Base-by-base conservation (phyloP, 2,113 vertebrate species). In the Cinclus mexicanus region DNA sequence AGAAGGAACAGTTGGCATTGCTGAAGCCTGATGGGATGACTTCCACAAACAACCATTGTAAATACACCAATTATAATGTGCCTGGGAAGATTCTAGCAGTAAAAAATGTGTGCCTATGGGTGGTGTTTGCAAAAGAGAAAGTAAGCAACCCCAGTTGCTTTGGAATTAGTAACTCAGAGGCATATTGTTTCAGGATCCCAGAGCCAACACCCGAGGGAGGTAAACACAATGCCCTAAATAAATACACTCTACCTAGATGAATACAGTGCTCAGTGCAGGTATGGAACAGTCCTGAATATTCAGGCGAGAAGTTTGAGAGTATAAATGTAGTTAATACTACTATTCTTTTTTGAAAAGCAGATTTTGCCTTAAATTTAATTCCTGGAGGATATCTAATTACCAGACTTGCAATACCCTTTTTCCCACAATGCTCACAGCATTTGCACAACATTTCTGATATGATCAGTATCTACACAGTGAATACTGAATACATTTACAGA, bases 1-100 rank as follows among this genome's bases (percentile, higher is more conserved):
- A 95, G 91, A 92, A 94, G 21, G 84, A 92, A 91, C 39, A 42
- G 57, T 84, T 92, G 94, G 80, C 76, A 67, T 46, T 63, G 41
- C 50, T 67, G 76, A 78, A 77, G 64, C 83, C 80, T 90, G 39
- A 70, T 90, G 79, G 90, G 90, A 92, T 74, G 33, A 63, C 50
- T 95, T 93, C 76, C 86, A 83, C 49, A 86, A 90, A 50, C 50
- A 93, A 83, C 53, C 16, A 63, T 50, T 83, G 72, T 74, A 88
- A 91, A 85, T 93, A 78, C 41, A 75, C 56, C 76, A 93, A 74
- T 83, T 86, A 63, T 56, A 89, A 90, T 78, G 80, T 93, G 76
- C 76, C 76, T 90, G 76, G 79, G 60, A 96, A 83, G 59, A 95
- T 69, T 93, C 63, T 83, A 92, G 55, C 37, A 86, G 42, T 77